These are phyloP conservation scores for Actinia equina DNA, from an alignment of 64 coral and sea anemone genomes.

Conservation along the genomic window DNA sequence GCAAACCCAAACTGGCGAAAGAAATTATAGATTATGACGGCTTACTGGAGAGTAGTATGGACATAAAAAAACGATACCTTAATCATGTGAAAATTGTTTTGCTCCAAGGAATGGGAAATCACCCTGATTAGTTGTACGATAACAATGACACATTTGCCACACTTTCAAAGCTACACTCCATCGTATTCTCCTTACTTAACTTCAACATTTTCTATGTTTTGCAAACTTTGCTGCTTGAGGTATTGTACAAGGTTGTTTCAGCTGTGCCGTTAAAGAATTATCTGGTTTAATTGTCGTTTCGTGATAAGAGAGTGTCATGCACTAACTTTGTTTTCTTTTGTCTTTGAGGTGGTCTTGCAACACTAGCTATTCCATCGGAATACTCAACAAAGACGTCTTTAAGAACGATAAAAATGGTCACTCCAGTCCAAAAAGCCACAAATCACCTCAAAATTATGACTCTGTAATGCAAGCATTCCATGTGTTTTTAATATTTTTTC, in stretches of 20 bases:
- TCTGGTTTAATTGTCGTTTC: background rate
- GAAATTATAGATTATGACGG: background rate
- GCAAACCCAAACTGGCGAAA: background rate
- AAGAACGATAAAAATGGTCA: background rate
- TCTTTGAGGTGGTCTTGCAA: constrained; percentile 6
- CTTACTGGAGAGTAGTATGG: background rate
- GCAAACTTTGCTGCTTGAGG: background rate
- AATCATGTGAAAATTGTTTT: background rate
- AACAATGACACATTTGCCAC: background rate
- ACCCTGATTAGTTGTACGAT: background rate
- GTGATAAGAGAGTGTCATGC: constrained; percentile 11
- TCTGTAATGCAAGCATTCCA: background rate
- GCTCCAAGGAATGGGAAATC: background rate
- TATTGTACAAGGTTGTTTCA: background rate
- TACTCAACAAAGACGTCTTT: background rate
- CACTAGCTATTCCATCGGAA: background rate
- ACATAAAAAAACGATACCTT: background rate
- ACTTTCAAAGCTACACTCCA: background rate
- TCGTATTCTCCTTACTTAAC: background rate
- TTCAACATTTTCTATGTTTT: background rate
- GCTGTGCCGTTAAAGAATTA: background rate
- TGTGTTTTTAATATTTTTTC: background rate
- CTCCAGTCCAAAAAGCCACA: background rate
- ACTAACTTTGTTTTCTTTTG: constrained; percentile 8
- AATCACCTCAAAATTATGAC: background rate